Percentiles rank a stretch among this genome's conserved stretches.
Evolutionary conservation across 2,113 vertebrate species (phyloP).

Genomic region (Zootoca vivipara): DNA sequence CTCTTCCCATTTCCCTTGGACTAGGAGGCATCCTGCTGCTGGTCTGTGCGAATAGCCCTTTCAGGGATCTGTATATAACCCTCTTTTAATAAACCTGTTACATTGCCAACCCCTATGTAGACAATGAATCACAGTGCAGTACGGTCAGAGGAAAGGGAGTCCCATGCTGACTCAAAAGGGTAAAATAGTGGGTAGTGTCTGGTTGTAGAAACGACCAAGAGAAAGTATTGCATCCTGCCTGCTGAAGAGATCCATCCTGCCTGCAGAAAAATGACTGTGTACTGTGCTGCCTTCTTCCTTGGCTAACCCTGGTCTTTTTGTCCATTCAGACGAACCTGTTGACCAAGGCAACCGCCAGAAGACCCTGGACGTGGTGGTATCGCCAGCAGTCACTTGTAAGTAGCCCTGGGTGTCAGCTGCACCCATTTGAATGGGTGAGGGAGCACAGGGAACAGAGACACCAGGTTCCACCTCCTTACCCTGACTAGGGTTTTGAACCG

Average conservation of each 20-base stretch:
- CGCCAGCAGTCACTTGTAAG: conserved; percentile 89
- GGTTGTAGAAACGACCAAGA: no score
- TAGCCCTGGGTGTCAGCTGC: background rate
- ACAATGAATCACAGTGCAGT: no score
- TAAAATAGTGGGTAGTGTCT: background rate
- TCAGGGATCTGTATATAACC: background rate
- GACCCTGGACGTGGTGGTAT: conserved; percentile 86
- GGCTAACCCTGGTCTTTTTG: background rate
- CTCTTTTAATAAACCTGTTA: background rate
- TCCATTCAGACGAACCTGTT: conserved; percentile 82
- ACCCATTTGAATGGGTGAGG: background rate
- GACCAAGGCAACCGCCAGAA: conserved; percentile 92
- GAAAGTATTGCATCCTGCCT: no score
- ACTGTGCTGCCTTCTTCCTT: background rate
- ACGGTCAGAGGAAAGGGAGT: background rate
- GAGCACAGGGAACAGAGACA: no score
- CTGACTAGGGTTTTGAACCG: background rate
- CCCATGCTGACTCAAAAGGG: background rate
- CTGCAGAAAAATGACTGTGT: rapidly evolving
- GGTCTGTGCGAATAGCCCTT: background rate
- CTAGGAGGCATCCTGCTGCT: background rate
- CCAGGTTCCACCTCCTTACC: background rate
- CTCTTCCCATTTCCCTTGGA: background rate
- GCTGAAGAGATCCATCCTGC: no score
- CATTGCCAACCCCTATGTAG: background rate